Base-by-base conservation (phyloP, 2,888 invertebrate genomes). In the Yponomeuta plumbellus region DNA sequence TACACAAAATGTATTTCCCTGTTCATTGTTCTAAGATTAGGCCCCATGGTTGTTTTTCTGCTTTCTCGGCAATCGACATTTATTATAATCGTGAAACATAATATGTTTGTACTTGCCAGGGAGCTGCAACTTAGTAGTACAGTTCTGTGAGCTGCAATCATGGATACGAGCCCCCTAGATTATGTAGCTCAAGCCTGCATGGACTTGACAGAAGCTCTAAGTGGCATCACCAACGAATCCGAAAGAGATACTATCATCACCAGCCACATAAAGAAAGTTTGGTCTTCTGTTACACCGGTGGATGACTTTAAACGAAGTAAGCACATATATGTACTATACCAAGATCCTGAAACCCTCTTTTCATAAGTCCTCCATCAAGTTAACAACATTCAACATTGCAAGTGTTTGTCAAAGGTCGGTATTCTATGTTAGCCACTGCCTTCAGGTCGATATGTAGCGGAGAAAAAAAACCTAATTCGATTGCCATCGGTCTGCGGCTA, bases 221-320 rank as follows among this genome's bases (percentile, higher is more conserved):
- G 75, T 61, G 68, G 76, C 57, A 73, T 75, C 4, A 80, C 75
- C 58, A 81, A 78, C 70, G 85, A 84, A 34, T 72, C 82, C 34
- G 92, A 92, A 67, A 87, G 88, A 65, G 92, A 92, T 57, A 78
- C 81, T 71, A 75, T 93, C 8, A 85, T 94, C 70, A 75, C 81
- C 59, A 92, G 89, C 68, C 94, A 94, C 73, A 89, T 94, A 21
- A 92, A 92, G 73, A 88, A 90, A 79, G 84, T 91, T 68, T 87
- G 83, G 81, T 71, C 80, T 65, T 72, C 75, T 56, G 84, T 83
- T 59, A 70, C 78, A 61, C 76, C 85, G 21, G 72, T 91, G 34
- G 88, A 89, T 21, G 91, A 91, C 72, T 91, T 90, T 70, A 88
- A 88, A 73, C 88, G 85, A 78, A 86, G 92, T 91, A 78, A 71